Evolutionary conservation across 2,888 invertebrate species (phyloP).

Genomic region (Ectemnius cavifrons): DNA sequence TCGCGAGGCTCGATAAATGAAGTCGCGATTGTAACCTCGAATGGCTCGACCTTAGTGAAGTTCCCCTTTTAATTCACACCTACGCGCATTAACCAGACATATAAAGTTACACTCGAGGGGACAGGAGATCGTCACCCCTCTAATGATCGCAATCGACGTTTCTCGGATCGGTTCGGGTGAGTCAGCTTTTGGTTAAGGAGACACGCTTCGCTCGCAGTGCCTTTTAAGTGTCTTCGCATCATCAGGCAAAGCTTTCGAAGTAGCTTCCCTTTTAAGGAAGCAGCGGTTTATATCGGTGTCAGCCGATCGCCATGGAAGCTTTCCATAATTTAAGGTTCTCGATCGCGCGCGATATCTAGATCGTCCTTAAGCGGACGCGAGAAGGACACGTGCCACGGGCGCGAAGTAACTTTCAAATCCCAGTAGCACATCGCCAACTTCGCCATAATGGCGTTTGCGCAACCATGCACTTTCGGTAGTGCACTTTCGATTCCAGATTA

Average conservation of each 20-base stretch:
- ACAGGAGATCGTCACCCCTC: background rate
- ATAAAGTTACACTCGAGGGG: background rate
- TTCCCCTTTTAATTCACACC: constrained; percentile 35
- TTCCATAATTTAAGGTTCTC: constrained; percentile 5
- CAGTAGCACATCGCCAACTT: background rate
- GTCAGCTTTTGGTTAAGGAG: background rate
- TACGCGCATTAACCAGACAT: background rate
- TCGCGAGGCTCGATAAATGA: constrained; percentile 59
- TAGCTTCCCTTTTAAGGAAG: constrained; percentile 1
- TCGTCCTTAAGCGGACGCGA: background rate
- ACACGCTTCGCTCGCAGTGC: background rate
- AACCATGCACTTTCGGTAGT: constrained; percentile 50
- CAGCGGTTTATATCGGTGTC: background rate
- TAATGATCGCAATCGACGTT: background rate
- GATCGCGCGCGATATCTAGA: background rate
- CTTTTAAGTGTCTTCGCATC: background rate
- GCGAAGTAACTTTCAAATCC: no score
- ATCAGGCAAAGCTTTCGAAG: constrained; percentile 1
- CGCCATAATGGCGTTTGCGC: constrained; percentile 31
- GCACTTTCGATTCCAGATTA: constrained; percentile 58
- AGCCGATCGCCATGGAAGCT: background rate
- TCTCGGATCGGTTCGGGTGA: background rate
- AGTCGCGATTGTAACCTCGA: constrained; percentile 35
- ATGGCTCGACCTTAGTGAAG: background rate
- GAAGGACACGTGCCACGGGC: no score